These are phyloP conservation scores for Phymanthus crucifer DNA, from an alignment of 92 coral and sea anemone species.

Conservation along the genomic window DNA sequence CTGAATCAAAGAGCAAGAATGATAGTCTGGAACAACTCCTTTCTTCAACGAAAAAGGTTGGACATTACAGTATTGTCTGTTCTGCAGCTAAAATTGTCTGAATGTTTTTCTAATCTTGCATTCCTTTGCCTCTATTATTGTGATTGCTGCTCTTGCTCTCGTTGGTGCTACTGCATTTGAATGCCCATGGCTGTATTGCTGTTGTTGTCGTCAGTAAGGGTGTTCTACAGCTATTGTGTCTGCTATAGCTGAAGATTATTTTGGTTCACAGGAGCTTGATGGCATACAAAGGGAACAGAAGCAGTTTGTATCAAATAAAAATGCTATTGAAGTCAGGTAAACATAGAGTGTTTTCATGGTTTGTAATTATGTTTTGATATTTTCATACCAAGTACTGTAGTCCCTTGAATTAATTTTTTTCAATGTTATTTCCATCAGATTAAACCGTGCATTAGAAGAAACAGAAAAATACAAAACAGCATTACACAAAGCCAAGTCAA, in stretches of 20 bases:
- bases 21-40: slow-evolving; percentile 94
- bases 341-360: not conserved
- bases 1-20: slow-evolving; percentile 86
- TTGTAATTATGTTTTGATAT: too few species aligned
- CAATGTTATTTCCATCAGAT: slow-evolving; percentile 42
- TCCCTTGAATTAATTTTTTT: not conserved
- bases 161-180: too few species aligned
- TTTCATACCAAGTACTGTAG: too few species aligned
- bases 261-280: slow-evolving; percentile 77
- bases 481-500: slow-evolving; percentile 83
- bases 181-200: too few species aligned
- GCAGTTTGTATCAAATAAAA: slow-evolving; percentile 82
- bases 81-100: too few species aligned
- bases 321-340: slow-evolving; percentile 94
- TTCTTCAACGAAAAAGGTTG: slow-evolving; percentile 83
- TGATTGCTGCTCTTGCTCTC: not conserved
- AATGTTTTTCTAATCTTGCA: too few species aligned
- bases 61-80: too few species aligned
- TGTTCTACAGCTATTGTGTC: not conserved
- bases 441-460: slow-evolving; percentile 96
- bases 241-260: not conserved
- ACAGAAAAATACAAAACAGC: slow-evolving; percentile 89
- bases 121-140: not conserved
- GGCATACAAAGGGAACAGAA: slow-evolving; percentile 89
- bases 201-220: not conserved